Base-by-base conservation (phyloP, 2,113 vertebrate genomes). In the Tetraodon nigroviridis region DNA sequence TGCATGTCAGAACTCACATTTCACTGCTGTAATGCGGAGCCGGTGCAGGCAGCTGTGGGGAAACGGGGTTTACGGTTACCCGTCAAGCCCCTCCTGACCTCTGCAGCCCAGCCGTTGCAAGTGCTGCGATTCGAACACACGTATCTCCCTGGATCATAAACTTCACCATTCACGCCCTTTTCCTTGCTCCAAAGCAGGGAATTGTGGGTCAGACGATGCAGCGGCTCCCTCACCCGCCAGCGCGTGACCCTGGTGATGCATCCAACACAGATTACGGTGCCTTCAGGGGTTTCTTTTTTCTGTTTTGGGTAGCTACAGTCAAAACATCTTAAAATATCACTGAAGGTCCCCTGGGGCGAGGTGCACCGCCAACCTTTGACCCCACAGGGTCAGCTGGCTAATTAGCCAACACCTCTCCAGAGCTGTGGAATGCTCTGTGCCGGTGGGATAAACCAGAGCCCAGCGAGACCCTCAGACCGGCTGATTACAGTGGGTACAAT, bases 331-430 rank as follows among this genome's bases (percentile, higher is more conserved):
- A 80, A 87, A 86, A 84, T 75, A 85, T 86, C 80, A 71, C 56
- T 2, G 24, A 37, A 59, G 61, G 71, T 76, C 79, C 83, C 87
- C 74, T 58, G 67, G 71, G 87, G 85, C 63, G 59, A 51, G 42
- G 61, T 64, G 60, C 47, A 79, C 71, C n/a, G 7, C 22, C 45
- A 32, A 86, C 79, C 82, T 81, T 75, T 73, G 78, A 84, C 86
- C 84, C 58, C 0, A 27, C 45, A 73, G 85, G 32, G 83, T 87
- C 83, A 77, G 65, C 58, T 65, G 65, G 78, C 88, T 88, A 89
- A 91, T 91, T 90, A 86, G 83, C 73, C 68, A 78, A 89, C 79
- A 89, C 86, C 84, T 88, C 70, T 45, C 50, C 22, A 13, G 69
- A 71, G 69, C 64, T 52, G 20, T 79, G 87, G 88, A 89, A 91